phyloP scores from a whole-genome alignment of 1,140 invertebrate genomes.

The Lordiphosa mommai region DNA sequence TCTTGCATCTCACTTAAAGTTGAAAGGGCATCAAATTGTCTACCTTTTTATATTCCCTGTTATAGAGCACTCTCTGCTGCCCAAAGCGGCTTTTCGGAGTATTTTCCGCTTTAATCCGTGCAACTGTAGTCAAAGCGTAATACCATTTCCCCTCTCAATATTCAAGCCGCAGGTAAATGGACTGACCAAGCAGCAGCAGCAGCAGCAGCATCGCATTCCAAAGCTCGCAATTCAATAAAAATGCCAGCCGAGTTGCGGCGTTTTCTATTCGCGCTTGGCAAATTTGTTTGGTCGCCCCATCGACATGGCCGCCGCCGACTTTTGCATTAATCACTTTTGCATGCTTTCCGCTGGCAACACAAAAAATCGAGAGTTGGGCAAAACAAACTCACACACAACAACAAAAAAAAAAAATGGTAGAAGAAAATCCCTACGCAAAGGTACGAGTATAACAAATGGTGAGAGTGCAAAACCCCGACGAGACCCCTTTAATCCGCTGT shows the following conservation, averaged over 20 bases:
- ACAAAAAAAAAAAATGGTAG: constrained; percentile 26
- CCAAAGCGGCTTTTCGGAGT: constrained; percentile 50
- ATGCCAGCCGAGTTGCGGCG: constrained; percentile 41
- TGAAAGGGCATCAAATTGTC: constrained; percentile 18
- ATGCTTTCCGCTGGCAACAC: constrained; percentile 41
- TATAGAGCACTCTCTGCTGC: constrained; percentile 35
- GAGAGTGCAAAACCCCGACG: constrained; percentile 63
- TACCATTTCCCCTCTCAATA: constrained; percentile 7
- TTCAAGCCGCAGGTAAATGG: constrained; percentile 46
- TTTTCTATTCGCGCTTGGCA: constrained; percentile 58
- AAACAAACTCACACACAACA: constrained; percentile 13
- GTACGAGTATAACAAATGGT: constrained; percentile 53
- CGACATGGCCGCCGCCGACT: constrained; percentile 32
- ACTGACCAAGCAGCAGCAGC: constrained; percentile 27
- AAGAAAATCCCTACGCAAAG: constrained; percentile 65
- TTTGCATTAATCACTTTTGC: constrained; percentile 77
- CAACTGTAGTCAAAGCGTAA: constrained; percentile 63
- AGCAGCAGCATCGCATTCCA: constrained; percentile 43
- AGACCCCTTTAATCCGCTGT: constrained; percentile 71
- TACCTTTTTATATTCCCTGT: constrained; percentile 1
- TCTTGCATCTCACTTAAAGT: not conserved
- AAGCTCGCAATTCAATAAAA: constrained; percentile 72
- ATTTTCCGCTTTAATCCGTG: constrained; percentile 66
- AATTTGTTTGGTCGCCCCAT: constrained; percentile 31
- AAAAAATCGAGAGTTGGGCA: not conserved